Conservation (phyloP, 2,113 vertebrate species). For the Onychostruthus taczanowskii region DNA sequence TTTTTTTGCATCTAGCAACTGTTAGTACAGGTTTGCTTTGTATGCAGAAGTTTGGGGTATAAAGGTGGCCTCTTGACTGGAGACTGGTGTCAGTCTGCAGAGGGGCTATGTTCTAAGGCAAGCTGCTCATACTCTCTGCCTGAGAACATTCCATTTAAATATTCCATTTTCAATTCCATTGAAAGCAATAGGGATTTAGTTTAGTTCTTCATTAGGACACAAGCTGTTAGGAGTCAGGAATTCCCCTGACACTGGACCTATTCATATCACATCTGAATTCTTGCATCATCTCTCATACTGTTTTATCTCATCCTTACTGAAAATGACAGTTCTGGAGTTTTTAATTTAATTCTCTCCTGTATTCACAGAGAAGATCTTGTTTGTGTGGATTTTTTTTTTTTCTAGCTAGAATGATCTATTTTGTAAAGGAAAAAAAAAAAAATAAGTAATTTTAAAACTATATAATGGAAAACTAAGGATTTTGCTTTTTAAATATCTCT, state of each 20-base stretch:
- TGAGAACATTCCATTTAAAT: background rate
- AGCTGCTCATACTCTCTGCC: background rate
- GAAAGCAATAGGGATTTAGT: background rate
- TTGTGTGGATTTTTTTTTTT: background rate
- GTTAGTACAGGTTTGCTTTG: background rate
- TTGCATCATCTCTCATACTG: background rate
- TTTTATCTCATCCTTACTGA: background rate
- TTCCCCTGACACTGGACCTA: background rate
- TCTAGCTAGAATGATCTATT: background rate
- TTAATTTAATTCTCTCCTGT: background rate
- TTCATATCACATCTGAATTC: background rate
- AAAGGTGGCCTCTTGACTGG: background rate
- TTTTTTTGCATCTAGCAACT: background rate
- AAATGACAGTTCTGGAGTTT: background rate
- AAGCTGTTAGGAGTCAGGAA: background rate
- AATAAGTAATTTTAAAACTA: background rate
- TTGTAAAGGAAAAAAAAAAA: background rate
- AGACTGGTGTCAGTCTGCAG: background rate
- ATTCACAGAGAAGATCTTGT: background rate
- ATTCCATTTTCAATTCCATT: background rate
- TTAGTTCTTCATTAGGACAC: background rate
- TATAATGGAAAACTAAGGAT: background rate
- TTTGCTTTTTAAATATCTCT: background rate
- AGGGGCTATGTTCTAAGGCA: background rate
- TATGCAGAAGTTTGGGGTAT: background rate